These are phyloP conservation scores for Hydractinia symbiolongicarpus DNA, from an alignment of 30 jellyfish, hydroid and myxozoan species.

Conservation along the genomic window DNA sequence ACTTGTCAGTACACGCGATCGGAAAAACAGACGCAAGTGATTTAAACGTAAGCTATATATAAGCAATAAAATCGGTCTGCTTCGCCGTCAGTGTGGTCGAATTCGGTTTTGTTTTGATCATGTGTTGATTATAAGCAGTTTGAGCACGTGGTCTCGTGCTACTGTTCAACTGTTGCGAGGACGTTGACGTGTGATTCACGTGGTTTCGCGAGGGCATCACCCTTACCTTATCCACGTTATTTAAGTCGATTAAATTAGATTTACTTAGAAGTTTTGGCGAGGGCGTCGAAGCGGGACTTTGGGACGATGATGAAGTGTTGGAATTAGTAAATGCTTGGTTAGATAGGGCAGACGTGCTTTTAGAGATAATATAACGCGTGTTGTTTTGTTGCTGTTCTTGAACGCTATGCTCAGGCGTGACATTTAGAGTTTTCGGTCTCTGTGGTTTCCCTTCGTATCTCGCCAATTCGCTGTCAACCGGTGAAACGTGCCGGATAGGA, in stretches of 20 bases:
- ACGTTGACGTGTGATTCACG: background rate
- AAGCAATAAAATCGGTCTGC: slow-evolving; percentile 36
- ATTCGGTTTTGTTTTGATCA: slow-evolving; percentile 4
- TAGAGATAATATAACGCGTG: slow-evolving; percentile 39
- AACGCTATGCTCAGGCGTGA: slow-evolving; percentile 39
- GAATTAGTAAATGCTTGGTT: slow-evolving; percentile 83
- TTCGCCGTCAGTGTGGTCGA: slow-evolving; percentile 8
- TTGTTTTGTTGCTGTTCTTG: slow-evolving; percentile 18
- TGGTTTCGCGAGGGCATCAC: slow-evolving; percentile 33
- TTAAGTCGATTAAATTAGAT: slow-evolving; percentile 6
- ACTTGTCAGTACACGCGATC: too few species aligned
- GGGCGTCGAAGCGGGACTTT: slow-evolving; percentile 97
- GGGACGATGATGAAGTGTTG: slow-evolving; percentile 82
- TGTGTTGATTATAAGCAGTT: slow-evolving; percentile 5
- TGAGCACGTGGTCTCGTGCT: slow-evolving; percentile 36
- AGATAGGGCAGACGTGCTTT: slow-evolving; percentile 29
- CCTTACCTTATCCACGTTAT: slow-evolving; percentile 4
- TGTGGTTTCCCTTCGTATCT: slow-evolving; percentile 30
- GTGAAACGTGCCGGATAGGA: slow-evolving; percentile 29
- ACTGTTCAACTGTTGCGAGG: slow-evolving; percentile 3
- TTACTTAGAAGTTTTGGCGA: slow-evolving; percentile 55
- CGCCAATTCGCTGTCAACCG: background rate
- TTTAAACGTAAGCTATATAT: slow-evolving; percentile 5
- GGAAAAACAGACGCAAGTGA: background rate
- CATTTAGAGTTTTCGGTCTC: slow-evolving; percentile 81